phyloP scores from a whole-genome alignment of 1,140 invertebrate genomes.

The Paracyclopina nana region DNA sequence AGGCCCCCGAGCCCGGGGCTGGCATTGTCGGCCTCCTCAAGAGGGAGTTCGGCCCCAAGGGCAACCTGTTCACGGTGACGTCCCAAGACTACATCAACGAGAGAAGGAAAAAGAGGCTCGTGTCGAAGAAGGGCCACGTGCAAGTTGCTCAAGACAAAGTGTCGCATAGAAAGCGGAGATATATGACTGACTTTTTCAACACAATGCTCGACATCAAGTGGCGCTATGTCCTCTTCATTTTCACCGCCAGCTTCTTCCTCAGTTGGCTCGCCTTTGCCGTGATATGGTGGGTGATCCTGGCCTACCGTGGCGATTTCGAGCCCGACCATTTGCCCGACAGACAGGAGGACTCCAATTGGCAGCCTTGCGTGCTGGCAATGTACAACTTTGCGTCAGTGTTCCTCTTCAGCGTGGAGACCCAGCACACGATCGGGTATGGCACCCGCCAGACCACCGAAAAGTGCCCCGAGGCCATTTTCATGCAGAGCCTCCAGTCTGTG shows the following conservation, averaged over 20 bases:
- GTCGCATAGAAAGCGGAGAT: background rate
- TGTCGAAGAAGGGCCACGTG: slow-evolving; percentile 1
- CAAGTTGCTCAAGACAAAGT: background rate
- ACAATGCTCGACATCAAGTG: slow-evolving; percentile 43
- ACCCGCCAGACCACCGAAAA: slow-evolving; percentile 35
- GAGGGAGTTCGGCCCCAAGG: background rate
- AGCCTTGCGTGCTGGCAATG: slow-evolving; percentile 60
- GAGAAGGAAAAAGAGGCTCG: slow-evolving; percentile 2
- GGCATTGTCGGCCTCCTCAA: too few relatives aligned
- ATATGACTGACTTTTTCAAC: slow-evolving; percentile 7
- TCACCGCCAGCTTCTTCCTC: slow-evolving; percentile 69
- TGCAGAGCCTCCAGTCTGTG: slow-evolving; percentile 39
- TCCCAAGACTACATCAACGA: background rate
- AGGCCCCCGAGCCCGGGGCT: too few relatives aligned
- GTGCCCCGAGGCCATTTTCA: slow-evolving; percentile 36
- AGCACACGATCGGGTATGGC: slow-evolving; percentile 50
- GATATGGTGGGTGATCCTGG: slow-evolving; percentile 79
- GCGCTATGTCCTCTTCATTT: slow-evolving; percentile 83
- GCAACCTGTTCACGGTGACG: background rate
- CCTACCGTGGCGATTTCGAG: slow-evolving; percentile 77
- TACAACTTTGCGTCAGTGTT: slow-evolving; percentile 65
- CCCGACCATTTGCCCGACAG: slow-evolving; percentile 37
- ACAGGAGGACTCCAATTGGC: slow-evolving; percentile 32
- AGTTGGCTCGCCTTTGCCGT: slow-evolving; percentile 78
- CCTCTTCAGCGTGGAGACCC: slow-evolving; percentile 76